These are phyloP conservation scores for Esperia sulphurella DNA, from an alignment of 2,888 invertebrate genomes.

Conservation along the genomic window DNA sequence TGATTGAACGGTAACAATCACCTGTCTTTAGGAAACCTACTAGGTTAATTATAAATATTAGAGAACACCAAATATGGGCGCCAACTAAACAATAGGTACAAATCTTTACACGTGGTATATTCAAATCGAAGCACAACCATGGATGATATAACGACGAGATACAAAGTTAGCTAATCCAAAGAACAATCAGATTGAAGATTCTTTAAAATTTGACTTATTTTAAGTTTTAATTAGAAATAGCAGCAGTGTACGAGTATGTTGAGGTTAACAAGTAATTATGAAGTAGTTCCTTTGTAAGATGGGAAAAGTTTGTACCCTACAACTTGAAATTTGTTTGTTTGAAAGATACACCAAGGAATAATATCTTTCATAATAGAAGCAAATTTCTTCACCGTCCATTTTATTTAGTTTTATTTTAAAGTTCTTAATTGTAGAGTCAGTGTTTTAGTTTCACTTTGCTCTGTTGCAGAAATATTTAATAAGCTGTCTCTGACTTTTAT, in stretches of 20 bases:
- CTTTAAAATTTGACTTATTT: slow-evolving; percentile 47
- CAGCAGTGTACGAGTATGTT: slow-evolving; percentile 37
- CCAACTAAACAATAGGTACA: too few species aligned
- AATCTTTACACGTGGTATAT: too few species aligned
- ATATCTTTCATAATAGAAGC: background rate
- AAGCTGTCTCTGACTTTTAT: background rate
- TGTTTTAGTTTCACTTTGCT: background rate
- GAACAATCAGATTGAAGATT: background rate
- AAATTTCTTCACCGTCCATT: background rate
- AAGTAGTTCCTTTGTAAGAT: slow-evolving; percentile 54
- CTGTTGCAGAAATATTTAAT: background rate
- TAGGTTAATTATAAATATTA: too few species aligned
- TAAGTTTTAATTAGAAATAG: slow-evolving; percentile 63
- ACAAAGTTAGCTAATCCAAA: too few species aligned
- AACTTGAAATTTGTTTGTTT: background rate
- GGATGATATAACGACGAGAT: too few species aligned
- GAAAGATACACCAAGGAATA: background rate
- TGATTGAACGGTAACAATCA: too few species aligned
- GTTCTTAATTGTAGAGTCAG: background rate
- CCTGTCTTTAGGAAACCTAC: too few species aligned
- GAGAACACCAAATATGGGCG: too few species aligned
- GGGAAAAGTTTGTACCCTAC: slow-evolving; percentile 53
- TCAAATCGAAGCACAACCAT: too few species aligned
- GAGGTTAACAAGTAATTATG: slow-evolving; percentile 63
- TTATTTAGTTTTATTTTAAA: background rate